Percentiles rank a stretch among this genome's conserved stretches.
phyloP scores from a whole-genome alignment of 2,888 invertebrate genomes.

The Drosophila emarginata region DNA sequence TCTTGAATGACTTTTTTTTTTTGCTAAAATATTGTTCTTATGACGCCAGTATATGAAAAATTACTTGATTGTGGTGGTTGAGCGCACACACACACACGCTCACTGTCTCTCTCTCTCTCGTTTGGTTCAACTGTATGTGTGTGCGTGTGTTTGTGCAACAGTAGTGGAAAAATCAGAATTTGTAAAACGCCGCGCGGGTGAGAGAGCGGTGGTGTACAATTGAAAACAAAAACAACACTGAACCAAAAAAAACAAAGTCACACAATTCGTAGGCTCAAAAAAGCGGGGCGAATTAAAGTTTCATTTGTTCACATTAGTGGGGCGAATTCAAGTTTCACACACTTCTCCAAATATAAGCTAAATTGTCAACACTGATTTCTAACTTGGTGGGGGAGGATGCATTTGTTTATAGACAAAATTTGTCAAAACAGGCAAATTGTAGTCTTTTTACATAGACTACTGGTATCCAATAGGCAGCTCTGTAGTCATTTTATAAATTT shows the following conservation, averaged over 20 bases:
- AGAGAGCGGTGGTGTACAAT: conserved; percentile 77
- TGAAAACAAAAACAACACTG: conserved; percentile 77
- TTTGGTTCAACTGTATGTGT: conserved; percentile 21
- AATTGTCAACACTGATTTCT: neutral
- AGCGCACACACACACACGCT: conserved; percentile 33
- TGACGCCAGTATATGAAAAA: conserved; percentile 75
- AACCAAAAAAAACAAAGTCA: conserved; percentile 56
- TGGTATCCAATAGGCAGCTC: neutral
- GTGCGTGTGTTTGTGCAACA: conserved; percentile 62
- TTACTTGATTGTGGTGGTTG: conserved; percentile 67
- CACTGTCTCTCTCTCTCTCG: conserved; percentile 8
- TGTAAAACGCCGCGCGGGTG: conserved; percentile 77
- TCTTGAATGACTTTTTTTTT: conserved; percentile 38
- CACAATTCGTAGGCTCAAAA: neutral
- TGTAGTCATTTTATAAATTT: neutral
- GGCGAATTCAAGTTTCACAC: neutral
- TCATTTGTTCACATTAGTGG: neutral
- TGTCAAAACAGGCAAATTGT: neutral
- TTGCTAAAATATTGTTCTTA: conserved; percentile 67
- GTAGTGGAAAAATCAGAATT: conserved; percentile 72
- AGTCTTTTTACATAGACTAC: neutral
- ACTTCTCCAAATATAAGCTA: too few species aligned
- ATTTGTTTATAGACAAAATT: neutral
- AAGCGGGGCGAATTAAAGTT: neutral
- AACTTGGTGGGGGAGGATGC: neutral